Evolutionary conservation across 2,113 vertebrate species (phyloP), one percentile per base, ranked within the genome.

Genomic region (Actinemys pallida): DNA sequence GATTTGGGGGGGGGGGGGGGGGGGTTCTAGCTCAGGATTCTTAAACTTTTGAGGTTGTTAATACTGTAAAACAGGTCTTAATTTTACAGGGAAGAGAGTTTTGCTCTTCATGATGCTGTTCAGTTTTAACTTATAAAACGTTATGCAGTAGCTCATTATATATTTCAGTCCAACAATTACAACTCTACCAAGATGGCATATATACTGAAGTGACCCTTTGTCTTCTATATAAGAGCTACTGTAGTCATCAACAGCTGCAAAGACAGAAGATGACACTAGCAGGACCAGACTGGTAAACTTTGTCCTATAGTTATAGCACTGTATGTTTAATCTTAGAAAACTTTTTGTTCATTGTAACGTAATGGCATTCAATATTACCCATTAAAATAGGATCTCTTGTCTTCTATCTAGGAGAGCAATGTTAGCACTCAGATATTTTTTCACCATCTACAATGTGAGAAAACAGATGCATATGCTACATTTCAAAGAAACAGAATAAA

Each of bases 171-270:
- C 83, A 98, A 98, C 97, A 98, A 98, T 97, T 95, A 94, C 97
- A 97, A 95, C 94, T 96, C 95, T 97, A 95, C 94, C 92, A 88
- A 95, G 95, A 91, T 78, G 93, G 88, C 95, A 79, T 95, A 95
- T 90, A 97, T 49, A 91, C 95, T 98, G 93, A 98, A 98, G 96
- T 45, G 81, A 90, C 27, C 90, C 97, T 98, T 99, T 98, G 98
- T 98, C 97, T 96, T 95, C 89, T 95, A 59, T 95, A 97, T 95
- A 98, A 96, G 98, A 97, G 97, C 97, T 98, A 97, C 97, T 98
- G 96, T 98, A 98, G 98, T 98, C 98, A 98, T 94, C 93, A 97
- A 97, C 98, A 99, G 99, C 99, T 99, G 98, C 98, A 98, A 88
- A 97, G 92, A 96, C 96, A 98, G 98, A 98, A 97, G 98, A 98